phyloP scores from a whole-genome alignment of 2,797 vertebrate genomes.

The Anas acuta region DNA sequence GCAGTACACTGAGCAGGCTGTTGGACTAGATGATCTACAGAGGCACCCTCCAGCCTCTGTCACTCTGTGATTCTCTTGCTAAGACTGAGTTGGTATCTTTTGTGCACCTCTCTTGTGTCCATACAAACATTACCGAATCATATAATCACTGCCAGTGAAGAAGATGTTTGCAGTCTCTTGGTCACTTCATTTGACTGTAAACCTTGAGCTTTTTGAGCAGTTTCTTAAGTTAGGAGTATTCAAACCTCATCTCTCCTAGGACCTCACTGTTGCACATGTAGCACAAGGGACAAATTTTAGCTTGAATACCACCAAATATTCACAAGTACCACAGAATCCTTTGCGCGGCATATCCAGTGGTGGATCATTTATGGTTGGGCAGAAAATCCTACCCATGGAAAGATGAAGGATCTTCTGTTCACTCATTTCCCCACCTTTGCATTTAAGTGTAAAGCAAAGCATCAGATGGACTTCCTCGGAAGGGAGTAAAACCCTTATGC shows the following conservation, averaged over 20 bases:
- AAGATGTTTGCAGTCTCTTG: neutral
- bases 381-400: neutral
- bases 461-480: neutral
- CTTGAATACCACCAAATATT: neutral
- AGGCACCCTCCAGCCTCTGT: neutral
- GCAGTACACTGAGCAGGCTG: neutral
- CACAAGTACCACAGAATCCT: neutral
- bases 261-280: neutral
- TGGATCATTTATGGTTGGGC: neutral
- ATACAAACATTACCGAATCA: neutral
- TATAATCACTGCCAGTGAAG: neutral
- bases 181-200: neutral
- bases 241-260: neutral
- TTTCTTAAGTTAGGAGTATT: neutral
- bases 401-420: neutral
- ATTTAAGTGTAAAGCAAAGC: neutral
- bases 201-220: neutral
- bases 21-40: neutral
- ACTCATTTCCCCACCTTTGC: neutral
- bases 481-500: neutral
- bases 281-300: fast-evolving
- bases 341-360: neutral
- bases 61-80: neutral
- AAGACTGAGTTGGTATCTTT: neutral
- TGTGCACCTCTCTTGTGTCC: neutral